Evolutionary conservation across 1,140 invertebrate species (phyloP).

Genomic region (Oscheius sp.): DNA sequence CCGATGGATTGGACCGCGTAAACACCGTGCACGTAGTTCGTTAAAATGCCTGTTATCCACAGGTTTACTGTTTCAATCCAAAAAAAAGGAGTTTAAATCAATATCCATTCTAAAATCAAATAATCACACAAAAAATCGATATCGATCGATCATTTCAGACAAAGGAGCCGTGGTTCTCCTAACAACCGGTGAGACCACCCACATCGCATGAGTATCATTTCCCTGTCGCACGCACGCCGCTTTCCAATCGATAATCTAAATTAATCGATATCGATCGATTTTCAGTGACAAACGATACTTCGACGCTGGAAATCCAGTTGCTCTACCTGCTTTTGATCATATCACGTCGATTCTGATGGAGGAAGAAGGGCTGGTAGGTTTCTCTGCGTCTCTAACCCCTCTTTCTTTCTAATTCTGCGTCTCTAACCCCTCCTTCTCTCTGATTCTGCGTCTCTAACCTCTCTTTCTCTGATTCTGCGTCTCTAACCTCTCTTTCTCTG

Average conservation of each 20-base stretch:
- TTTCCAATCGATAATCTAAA: neutral
- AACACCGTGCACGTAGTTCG: no score
- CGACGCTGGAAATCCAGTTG: conserved; percentile 20
- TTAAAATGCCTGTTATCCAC: no score
- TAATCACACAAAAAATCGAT: neutral
- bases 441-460: no score
- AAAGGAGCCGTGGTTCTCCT: neutral
- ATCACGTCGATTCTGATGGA: conserved; percentile 27
- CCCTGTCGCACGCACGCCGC: neutral
- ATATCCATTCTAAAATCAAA: neutral
- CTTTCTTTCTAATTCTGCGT: no score
- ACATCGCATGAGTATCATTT: neutral
- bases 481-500: no score
- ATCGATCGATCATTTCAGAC: neutral
- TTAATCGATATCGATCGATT: neutral
- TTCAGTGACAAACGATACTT: conserved; percentile 33
- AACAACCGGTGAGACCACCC: neutral
- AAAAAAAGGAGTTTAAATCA: no score
- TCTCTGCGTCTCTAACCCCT: neutral
- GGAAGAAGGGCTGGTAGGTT: conserved; percentile 15
- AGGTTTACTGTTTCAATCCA: no score
- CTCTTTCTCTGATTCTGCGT: no score
- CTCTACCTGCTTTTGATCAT: conserved; percentile 25
- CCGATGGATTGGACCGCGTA: no score
- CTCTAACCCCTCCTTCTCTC: no score